Evolutionary conservation across 2,888 invertebrate species (phyloP).

Genomic region (Hecatera dysodea): DNA sequence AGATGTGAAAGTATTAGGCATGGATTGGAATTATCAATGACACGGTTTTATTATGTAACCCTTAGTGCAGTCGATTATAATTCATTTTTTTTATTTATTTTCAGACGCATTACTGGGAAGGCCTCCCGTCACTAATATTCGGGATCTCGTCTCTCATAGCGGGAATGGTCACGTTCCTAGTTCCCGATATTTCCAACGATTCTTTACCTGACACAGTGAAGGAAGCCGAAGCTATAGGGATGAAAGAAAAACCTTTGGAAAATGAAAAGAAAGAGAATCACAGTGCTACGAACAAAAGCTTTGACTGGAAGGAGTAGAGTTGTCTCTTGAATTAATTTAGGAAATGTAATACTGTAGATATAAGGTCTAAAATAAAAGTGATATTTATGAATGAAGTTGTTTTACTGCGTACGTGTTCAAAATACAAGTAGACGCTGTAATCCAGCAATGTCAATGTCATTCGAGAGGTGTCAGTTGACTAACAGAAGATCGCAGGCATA

Average conservation of each 20-base stretch:
- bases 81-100: slow-evolving; percentile 46
- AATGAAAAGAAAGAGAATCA: slow-evolving; percentile 25
- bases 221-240: slow-evolving; percentile 81
- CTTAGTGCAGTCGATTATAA: background rate
- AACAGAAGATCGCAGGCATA: background rate
- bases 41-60: too few species aligned
- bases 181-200: slow-evolving; percentile 79
- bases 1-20: too few species aligned
- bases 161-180: slow-evolving; percentile 78
- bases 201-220: slow-evolving; percentile 81
- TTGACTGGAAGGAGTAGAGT: slow-evolving; percentile 54
- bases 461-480: background rate
- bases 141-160: slow-evolving; percentile 78
- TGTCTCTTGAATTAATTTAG: background rate
- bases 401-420: too few species aligned
- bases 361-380: background rate
- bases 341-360: background rate
- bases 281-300: slow-evolving; percentile 43
- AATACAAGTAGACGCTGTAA: background rate
- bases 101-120: slow-evolving; percentile 81
- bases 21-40: too few species aligned
- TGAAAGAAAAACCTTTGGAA: slow-evolving; percentile 50
- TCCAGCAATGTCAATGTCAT: too few species aligned
- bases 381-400: background rate
- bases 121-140: slow-evolving; percentile 81